Base-by-base conservation (phyloP, 2,888 invertebrate genomes). In the Parthenolecanium corni region DNA sequence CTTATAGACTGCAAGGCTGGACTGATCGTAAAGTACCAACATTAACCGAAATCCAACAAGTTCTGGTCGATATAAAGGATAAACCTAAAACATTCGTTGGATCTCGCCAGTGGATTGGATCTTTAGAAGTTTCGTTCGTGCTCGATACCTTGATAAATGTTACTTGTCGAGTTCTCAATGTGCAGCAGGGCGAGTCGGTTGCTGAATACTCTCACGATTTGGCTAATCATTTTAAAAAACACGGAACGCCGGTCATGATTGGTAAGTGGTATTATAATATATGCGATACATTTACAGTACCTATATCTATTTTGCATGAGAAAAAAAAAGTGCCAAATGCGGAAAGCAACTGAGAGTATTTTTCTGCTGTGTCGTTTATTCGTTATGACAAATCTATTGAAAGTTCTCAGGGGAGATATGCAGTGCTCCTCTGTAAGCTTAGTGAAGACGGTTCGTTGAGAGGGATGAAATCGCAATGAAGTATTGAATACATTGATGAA, bases 201-300 rank as follows among this genome's bases (percentile, higher is more conserved):
- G 78, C 80, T 5, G 79, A 78, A 31, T 83, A 88, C 71, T 89
- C 85, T 5, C 81, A 88, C 24, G 89, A 93, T 71, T 76, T 99
- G 66, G 79, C 86, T 2, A 80, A 85, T 72, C 98, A 99, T 78
- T 99, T 99, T 73, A 80, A 86, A 69, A 86, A 82, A 49, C 86
- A 93, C 70, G 97, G 97, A 56, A 89, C 92, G 25, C 98, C 98
- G 21, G 82, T 99, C 64, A 99, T 99, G 98, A 96, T 99, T 69
- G 98, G 96, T 83, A 74, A 75, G 74, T 70, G 38, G 24, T 5
- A 18, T 23, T 24, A n/a, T 40, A 11, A 31, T 31, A 9, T 31
- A 6, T 31, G 31, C n/a, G 31, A 31, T 31, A 6, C 31, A 4
- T 31, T 44, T 21, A n/a, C n/a, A n/a, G n/a, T n/a, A n/a, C n/a